Conservation (phyloP, 2,888 invertebrate species). For the Bugula neritina region DNA sequence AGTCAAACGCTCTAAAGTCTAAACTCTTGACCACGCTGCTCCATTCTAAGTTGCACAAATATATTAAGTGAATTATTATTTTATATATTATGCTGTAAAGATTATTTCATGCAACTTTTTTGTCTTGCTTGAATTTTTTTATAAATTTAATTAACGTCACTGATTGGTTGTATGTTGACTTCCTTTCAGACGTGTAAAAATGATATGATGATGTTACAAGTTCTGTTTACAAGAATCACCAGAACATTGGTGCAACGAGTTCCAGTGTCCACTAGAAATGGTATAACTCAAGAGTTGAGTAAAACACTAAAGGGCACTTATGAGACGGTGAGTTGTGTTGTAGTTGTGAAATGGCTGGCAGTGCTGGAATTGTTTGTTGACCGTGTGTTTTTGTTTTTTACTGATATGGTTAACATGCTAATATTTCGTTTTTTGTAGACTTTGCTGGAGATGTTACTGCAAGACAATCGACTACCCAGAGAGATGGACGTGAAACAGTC, state of each 20-base stretch:
- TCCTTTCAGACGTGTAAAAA: neutral
- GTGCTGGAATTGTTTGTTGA: neutral
- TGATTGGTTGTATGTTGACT: too few species aligned
- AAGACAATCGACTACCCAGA: neutral
- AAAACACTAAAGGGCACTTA: too few species aligned
- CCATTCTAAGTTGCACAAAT: too few species aligned
- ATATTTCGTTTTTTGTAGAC: neutral
- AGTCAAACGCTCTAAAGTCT: too few species aligned
- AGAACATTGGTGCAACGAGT: neutral
- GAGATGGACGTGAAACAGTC: constrained; percentile 23
- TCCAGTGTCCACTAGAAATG: neutral
- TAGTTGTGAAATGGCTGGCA: too few species aligned
- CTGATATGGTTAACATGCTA: neutral
- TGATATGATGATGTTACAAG: neutral
- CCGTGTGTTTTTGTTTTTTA: neutral
- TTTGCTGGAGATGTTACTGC: neutral
- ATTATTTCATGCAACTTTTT: too few species aligned
- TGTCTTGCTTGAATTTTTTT: too few species aligned
- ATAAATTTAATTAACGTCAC: neutral
- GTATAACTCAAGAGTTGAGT: too few species aligned
- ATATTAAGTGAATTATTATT: too few species aligned
- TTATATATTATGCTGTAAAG: too few species aligned
- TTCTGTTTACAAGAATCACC: neutral
- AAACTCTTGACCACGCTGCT: too few species aligned
- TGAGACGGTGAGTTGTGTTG: neutral